Evolutionary conservation across 1,140 invertebrate genomes (phyloP).

Genomic region (Centruroides vittatus): DNA sequence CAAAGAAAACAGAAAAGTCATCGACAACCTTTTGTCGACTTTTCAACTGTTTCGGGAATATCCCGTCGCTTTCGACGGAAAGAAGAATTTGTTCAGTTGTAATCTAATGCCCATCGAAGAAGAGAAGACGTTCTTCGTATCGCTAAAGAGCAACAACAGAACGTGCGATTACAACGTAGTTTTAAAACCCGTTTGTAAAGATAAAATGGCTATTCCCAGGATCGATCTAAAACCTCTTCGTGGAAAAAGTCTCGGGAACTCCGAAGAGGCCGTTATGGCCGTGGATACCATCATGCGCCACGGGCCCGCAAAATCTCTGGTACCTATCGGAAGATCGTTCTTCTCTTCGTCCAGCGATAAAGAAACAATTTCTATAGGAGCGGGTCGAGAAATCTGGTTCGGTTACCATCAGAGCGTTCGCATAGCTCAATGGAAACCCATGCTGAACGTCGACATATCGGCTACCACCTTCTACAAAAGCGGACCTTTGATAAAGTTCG

Average conservation of each 20-base stretch:
- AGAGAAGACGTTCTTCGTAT: background rate
- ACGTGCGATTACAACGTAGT: slow-evolving; percentile 2
- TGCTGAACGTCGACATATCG: slow-evolving; percentile 12
- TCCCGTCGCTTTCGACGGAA: slow-evolving; percentile 6
- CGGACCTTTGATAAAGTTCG: slow-evolving; percentile 5
- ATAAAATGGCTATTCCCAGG: background rate
- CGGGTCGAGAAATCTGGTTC: slow-evolving; percentile 15
- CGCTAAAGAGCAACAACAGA: background rate
- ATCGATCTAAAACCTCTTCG: slow-evolving; percentile 7
- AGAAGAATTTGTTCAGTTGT: slow-evolving; percentile 1
- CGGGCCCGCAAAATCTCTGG: too few species aligned
- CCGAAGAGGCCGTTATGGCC: slow-evolving; percentile 12
- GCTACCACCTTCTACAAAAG: slow-evolving; percentile 9
- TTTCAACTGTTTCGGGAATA: background rate
- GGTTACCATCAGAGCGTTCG: slow-evolving; percentile 14
- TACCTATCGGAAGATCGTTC: too few species aligned
- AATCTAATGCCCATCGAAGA: background rate
- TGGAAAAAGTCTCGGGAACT: background rate
- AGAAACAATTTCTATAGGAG: too few species aligned
- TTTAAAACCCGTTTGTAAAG: slow-evolving; percentile 4
- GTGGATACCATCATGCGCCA: slow-evolving; percentile 10
- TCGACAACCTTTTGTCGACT: background rate
- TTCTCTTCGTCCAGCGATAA: too few species aligned
- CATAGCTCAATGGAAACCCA: slow-evolving; percentile 14
- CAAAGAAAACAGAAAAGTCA: slow-evolving; percentile 2